A percentile compares a stretch with the other conserved stretches of the same genome.
Evolutionary conservation across 35 echinoderm and acorn worm genomes (phyloP).

Genomic region (Anneissia japonica): DNA sequence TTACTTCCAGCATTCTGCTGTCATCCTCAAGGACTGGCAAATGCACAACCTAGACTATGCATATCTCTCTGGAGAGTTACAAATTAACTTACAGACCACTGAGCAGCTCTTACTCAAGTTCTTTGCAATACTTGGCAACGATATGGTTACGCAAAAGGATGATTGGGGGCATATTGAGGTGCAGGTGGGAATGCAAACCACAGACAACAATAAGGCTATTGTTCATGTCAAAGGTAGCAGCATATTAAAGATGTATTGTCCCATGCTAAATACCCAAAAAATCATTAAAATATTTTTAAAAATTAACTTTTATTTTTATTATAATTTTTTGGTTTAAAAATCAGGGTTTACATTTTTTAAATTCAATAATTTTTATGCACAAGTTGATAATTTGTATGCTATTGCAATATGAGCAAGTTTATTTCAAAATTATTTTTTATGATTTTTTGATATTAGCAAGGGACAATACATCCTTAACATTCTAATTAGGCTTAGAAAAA

Average conservation of each 20-base stretch:
- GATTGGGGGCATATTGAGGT: slow-evolving; percentile 72
- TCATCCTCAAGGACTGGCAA: slow-evolving; percentile 38
- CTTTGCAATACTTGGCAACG: slow-evolving; percentile 47
- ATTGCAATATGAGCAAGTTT: too few relatives aligned
- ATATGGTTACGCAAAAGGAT: slow-evolving; percentile 51
- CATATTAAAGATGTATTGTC: not conserved
- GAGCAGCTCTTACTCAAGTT: slow-evolving; percentile 67
- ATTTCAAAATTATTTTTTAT: too few relatives aligned
- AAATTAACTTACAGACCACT: slow-evolving; percentile 50
- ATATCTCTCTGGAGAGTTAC: slow-evolving; percentile 35
- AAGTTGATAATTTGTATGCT: too few relatives aligned
- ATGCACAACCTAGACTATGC: slow-evolving; percentile 51
- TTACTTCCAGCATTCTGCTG: slow-evolving; percentile 73
- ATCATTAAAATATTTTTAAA: too few relatives aligned
- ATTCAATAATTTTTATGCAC: too few relatives aligned
- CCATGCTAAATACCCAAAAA: not conserved
- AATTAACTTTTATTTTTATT: too few relatives aligned
- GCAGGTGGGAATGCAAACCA: slow-evolving; percentile 52
- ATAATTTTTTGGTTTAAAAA: too few relatives aligned
- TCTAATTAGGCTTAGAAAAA: too few relatives aligned
- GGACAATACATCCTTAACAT: too few relatives aligned
- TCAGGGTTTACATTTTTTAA: too few relatives aligned
- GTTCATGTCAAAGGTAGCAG: slow-evolving; percentile 73
- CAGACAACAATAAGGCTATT: slow-evolving; percentile 19
- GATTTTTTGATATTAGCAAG: too few relatives aligned